phyloP scores from a whole-genome alignment of 1,140 invertebrate species.

The Colletes gigas region DNA sequence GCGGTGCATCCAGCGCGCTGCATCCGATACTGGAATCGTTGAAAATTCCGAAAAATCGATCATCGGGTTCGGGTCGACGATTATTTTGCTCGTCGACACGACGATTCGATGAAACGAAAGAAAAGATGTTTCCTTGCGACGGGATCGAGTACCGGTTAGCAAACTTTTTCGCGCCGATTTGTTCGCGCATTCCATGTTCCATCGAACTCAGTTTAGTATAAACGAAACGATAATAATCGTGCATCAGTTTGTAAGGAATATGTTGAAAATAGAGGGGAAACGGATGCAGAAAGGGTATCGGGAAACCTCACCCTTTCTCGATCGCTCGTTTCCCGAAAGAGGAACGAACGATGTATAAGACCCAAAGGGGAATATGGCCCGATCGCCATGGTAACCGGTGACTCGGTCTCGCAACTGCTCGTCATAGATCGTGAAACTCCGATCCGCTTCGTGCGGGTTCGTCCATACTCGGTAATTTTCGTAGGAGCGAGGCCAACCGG shows the following conservation, averaged over 20 bases:
- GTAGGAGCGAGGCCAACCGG: conserved; percentile 75
- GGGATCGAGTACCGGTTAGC: too few species aligned
- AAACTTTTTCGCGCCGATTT: too few species aligned
- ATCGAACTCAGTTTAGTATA: too few species aligned
- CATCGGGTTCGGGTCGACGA: too few species aligned
- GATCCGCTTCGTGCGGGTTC: conserved; percentile 33
- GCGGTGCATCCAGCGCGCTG: not conserved
- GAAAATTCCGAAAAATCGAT: conserved; percentile 14
- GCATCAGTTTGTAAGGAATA: not conserved
- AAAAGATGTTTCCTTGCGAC: not conserved
- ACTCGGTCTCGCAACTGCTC: conserved; percentile 16
- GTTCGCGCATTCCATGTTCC: too few species aligned
- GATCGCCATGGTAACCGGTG: conserved; percentile 72
- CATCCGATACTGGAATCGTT: not conserved
- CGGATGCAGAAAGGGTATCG: too few species aligned
- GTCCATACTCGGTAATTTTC: conserved; percentile 43
- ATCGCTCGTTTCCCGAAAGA: not conserved
- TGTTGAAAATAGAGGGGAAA: not conserved
- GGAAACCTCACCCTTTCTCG: not conserved
- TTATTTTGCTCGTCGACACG: not conserved
- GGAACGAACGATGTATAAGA: conserved; percentile 57
- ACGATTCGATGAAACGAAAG: not conserved
- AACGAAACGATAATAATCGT: too few species aligned
- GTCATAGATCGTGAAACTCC: conserved; percentile 39
- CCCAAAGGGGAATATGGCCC: conserved; percentile 61